Conservation (phyloP, 2,888 invertebrate genomes). For the Habroteleia sp. region DNA sequence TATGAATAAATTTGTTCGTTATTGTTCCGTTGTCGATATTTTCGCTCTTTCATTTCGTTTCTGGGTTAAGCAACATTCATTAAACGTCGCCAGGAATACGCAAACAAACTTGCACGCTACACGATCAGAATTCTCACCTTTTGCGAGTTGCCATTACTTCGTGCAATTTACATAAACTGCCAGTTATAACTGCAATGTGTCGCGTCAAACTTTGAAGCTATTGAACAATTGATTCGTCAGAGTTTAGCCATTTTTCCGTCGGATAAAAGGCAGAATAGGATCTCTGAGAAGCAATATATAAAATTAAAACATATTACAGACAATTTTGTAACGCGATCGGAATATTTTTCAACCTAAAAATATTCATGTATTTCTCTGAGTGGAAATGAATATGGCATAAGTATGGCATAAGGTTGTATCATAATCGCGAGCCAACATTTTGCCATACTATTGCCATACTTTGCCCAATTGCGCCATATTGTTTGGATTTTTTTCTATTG, state of each 20-base stretch:
- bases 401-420: too few relatives aligned
- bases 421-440: too few relatives aligned
- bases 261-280: too few relatives aligned
- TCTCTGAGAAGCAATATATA: too few relatives aligned
- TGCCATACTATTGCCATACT: too few relatives aligned
- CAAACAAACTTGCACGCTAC: slow-evolving; percentile 32
- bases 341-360: too few relatives aligned
- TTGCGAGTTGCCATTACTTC: slow-evolving; percentile 34
- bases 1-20: slow-evolving; percentile 32
- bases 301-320: too few relatives aligned
- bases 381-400: too few relatives aligned
- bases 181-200: slow-evolving; percentile 22
- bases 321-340: too few relatives aligned
- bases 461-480: too few relatives aligned
- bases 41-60: slow-evolving; percentile 35
- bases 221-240: slow-evolving; percentile 4
- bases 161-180: slow-evolving; percentile 42
- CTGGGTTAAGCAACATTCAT: slow-evolving; percentile 47
- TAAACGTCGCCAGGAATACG: slow-evolving; percentile 34
- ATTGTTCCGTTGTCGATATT: slow-evolving; percentile 34
- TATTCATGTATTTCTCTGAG: too few relatives aligned
- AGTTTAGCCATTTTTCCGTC: not conserved
- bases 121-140: slow-evolving; percentile 48
- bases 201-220: slow-evolving; percentile 36
- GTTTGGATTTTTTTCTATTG: too few relatives aligned